These are phyloP conservation scores for Cantharis nigra DNA, from an alignment of 2,888 invertebrate species.

Conservation along the genomic window DNA sequence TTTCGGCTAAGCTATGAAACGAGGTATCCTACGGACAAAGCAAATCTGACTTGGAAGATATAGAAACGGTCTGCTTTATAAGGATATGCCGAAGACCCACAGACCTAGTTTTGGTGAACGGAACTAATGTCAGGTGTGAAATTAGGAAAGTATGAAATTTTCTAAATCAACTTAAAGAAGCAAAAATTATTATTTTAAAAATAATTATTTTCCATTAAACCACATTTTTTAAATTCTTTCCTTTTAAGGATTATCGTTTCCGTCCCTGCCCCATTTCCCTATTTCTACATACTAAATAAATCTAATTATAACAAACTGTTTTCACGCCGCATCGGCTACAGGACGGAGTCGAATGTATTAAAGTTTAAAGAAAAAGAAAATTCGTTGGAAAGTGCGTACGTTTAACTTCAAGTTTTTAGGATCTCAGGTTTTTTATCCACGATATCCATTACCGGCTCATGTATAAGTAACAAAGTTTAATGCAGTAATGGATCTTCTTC, in stretches of 20 bases:
- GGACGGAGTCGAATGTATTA: neutral
- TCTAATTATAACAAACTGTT: neutral
- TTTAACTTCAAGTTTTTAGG: neutral
- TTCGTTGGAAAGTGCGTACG: neutral
- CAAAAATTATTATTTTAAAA: neutral
- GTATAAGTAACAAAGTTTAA: neutral
- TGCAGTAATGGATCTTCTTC: neutral
- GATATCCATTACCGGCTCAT: neutral
- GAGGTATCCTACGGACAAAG: slow-evolving; percentile 7
- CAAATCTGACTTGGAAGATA: slow-evolving; percentile 13
- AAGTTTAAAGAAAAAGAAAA: neutral
- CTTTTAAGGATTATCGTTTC: neutral
- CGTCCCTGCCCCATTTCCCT: neutral
- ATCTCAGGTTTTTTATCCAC: neutral
- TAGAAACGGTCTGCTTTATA: slow-evolving; percentile 43
- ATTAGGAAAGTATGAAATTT: slow-evolving; percentile 13
- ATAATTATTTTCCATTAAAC: neutral
- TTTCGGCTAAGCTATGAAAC: neutral
- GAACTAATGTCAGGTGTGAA: slow-evolving; percentile 19
- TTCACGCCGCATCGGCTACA: neutral
- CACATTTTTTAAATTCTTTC: neutral
- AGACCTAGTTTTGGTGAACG: slow-evolving; percentile 45
- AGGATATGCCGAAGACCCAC: slow-evolving; percentile 47
- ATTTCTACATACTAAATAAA: neutral
- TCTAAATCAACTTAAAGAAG: neutral